Evolutionary conservation across 2,113 vertebrate genomes (phyloP).

Genomic region (Scomber colias): DNA sequence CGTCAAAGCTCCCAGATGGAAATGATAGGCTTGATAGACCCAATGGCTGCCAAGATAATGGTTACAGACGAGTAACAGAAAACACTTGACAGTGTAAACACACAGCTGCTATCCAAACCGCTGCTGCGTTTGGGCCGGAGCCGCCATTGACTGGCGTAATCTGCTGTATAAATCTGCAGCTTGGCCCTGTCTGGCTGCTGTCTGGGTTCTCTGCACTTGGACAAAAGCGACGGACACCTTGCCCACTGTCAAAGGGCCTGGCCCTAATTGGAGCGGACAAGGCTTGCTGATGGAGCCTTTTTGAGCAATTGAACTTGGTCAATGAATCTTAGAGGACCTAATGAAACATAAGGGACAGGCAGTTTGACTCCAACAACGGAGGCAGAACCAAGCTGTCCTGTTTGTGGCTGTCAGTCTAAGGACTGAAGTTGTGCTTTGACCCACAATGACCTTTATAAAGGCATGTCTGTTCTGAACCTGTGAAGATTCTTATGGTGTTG

Average conservation of each 20-base stretch:
- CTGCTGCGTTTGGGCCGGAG: constrained; percentile 77
- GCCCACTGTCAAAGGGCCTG: constrained; percentile 77
- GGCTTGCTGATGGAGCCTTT: constrained; percentile 85
- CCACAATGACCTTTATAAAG: constrained; percentile 56
- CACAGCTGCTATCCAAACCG: constrained; percentile 77
- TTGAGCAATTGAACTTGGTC: constrained; percentile 84
- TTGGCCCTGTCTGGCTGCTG: constrained; percentile 85
- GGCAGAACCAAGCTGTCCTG: constrained; percentile 53
- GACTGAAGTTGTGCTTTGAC: constrained; percentile 72
- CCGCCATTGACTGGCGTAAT: constrained; percentile 82
- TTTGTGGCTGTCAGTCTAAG: constrained; percentile 49
- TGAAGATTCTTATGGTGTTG: constrained; percentile 35
- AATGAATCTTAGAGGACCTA: constrained; percentile 73
- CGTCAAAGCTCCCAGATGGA: constrained; percentile 61
- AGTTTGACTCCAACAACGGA: constrained; percentile 74
- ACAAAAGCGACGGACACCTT: constrained; percentile 87
- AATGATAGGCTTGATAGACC: constrained; percentile 57
- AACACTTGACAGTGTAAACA: constrained; percentile 82
- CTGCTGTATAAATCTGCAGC: constrained; percentile 85
- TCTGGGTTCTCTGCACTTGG: constrained; percentile 82
- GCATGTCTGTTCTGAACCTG: constrained; percentile 20
- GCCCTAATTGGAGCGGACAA: constrained; percentile 83
- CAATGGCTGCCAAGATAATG: constrained; percentile 63
- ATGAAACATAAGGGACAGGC: constrained; percentile 76
- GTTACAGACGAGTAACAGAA: constrained; percentile 81